phyloP scores from a whole-genome alignment of 2,888 invertebrate species.

The Lottia gigantea region DNA sequence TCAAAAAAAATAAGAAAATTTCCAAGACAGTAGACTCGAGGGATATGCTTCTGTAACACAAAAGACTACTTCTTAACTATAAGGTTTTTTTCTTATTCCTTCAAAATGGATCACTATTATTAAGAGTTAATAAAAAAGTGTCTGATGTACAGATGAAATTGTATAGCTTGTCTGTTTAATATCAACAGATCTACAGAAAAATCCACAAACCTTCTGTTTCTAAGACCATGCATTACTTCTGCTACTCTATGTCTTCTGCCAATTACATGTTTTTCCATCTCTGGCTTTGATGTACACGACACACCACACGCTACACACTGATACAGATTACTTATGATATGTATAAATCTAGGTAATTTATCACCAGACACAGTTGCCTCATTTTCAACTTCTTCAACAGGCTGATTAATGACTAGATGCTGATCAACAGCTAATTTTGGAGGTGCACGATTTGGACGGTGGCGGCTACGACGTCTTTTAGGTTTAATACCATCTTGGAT shows the following conservation, averaged over 20 bases:
- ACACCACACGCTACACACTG: constrained; percentile 36
- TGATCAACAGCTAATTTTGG: constrained; percentile 41
- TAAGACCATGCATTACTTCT: constrained; percentile 34
- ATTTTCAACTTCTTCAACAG: constrained; percentile 8
- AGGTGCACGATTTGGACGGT: not conserved
- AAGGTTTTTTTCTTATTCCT: too few relatives aligned
- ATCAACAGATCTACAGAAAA: not conserved
- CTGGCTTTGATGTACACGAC: constrained; percentile 33
- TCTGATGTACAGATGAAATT: not conserved
- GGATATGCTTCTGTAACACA: too few relatives aligned
- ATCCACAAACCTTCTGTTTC: constrained; percentile 36
- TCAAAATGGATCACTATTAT: too few relatives aligned
- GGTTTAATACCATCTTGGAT: not conserved
- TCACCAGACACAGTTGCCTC: constrained; percentile 8
- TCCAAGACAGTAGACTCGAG: too few relatives aligned
- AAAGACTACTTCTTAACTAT: too few relatives aligned
- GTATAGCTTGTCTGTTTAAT: not conserved
- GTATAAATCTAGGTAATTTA: constrained; percentile 21
- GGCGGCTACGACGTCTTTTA: constrained; percentile 2
- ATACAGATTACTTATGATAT: constrained; percentile 28
- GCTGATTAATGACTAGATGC: constrained; percentile 35
- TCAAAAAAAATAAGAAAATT: too few relatives aligned
- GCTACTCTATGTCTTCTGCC: constrained; percentile 41
- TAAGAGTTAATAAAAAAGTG: not conserved
- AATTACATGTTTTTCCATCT: constrained; percentile 36